phyloP scores from a whole-genome alignment of 1,140 invertebrate genomes.

The Drosophila dunni region DNA sequence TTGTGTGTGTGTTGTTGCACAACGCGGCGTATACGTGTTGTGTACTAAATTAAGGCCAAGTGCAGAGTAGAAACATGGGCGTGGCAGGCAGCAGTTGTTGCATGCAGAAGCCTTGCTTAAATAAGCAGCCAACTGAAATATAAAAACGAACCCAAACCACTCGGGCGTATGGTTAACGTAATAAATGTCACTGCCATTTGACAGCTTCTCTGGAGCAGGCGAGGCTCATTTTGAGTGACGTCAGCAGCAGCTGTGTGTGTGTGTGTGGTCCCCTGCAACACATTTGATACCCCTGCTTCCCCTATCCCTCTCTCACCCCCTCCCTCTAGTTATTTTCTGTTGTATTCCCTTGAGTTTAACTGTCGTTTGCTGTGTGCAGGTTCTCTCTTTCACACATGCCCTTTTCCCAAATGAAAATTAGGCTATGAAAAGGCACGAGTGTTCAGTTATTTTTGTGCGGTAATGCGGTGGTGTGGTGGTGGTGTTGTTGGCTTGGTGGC shows the following conservation, averaged over 20 bases:
- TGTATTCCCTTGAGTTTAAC: constrained; percentile 13
- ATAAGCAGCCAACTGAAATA: not conserved
- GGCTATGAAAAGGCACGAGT: constrained; percentile 60
- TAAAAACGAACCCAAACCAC: constrained; percentile 13
- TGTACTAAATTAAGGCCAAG: constrained; percentile 36
- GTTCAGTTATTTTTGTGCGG: constrained; percentile 38
- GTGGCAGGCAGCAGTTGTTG: constrained; percentile 55
- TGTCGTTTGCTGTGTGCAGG: not conserved
- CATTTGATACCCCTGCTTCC: not conserved
- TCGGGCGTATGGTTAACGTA: constrained; percentile 68
- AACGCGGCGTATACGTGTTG: constrained; percentile 52
- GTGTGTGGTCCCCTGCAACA: constrained; percentile 13
- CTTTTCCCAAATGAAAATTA: constrained; percentile 65
- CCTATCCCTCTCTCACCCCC: not conserved
- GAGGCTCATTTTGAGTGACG: constrained; percentile 34
- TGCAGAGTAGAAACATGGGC: not conserved
- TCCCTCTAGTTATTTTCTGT: not conserved
- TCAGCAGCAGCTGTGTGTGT: constrained; percentile 19
- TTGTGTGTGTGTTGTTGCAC: constrained; percentile 6
- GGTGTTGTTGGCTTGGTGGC: not conserved
- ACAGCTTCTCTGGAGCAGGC: constrained; percentile 23
- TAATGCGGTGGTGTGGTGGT: constrained; percentile 6
- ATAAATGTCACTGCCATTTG: constrained; percentile 64
- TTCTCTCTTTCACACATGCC: constrained; percentile 41
- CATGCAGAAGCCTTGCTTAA: constrained; percentile 11